Percentiles rank a stretch among this genome's conserved stretches.
These are phyloP conservation scores for Hypomesus transpacificus DNA, from an alignment of 2,113 vertebrate genomes.

Conservation along the genomic window DNA sequence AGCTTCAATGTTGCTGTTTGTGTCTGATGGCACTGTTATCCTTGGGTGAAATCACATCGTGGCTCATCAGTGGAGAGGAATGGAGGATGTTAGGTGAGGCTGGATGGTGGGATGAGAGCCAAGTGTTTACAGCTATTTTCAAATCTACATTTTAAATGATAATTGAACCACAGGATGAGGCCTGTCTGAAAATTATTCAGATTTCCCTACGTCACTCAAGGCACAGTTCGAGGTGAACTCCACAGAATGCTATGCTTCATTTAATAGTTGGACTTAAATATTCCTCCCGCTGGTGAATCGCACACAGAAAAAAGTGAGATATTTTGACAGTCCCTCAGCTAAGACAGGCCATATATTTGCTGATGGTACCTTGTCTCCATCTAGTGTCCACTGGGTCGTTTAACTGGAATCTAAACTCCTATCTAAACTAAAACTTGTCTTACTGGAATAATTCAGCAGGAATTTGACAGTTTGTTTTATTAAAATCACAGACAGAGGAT, in stretches of 20 bases:
- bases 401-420: too few species aligned
- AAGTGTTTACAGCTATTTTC: too few species aligned
- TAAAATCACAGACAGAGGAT: too few species aligned
- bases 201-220: conserved; percentile 22
- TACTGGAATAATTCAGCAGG: too few species aligned
- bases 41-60: too few species aligned
- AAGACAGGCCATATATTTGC: neutral
- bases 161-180: conserved; percentile 38
- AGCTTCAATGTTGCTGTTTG: too few species aligned
- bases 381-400: neutral
- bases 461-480: too few species aligned
- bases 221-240: conserved; percentile 12
- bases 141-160: conserved; percentile 40
- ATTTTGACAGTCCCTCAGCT: neutral
- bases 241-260: conserved; percentile 31
- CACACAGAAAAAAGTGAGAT: neutral
- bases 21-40: too few species aligned
- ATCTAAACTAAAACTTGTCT: neutral
- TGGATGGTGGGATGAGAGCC: neutral
- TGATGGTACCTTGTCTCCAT: neutral
- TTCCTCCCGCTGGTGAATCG: neutral
- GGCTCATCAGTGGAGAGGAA: too few species aligned
- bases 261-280: conserved; percentile 10
- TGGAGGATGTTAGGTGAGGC: too few species aligned
- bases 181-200: conserved; percentile 10